Conservation (phyloP, 2,888 invertebrate species). For the Idaea dimidiata region DNA sequence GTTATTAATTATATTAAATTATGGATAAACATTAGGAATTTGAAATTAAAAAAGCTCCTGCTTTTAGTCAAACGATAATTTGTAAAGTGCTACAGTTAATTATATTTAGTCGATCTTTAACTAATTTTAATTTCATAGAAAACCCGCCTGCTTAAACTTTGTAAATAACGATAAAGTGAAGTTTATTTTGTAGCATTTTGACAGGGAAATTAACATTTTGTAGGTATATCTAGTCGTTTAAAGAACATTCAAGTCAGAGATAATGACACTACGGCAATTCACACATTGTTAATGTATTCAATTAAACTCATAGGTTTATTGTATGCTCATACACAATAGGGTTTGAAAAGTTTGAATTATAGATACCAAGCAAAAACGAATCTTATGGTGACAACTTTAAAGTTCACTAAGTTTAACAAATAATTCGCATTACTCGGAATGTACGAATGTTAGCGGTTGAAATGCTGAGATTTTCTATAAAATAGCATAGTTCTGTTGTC, state of each 20-base stretch:
- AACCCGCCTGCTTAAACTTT: conserved; percentile 2
- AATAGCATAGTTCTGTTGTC: conserved; percentile 44
- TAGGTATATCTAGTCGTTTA: conserved; percentile 24
- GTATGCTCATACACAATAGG: conserved; percentile 28
- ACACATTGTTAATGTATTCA: conserved; percentile 53
- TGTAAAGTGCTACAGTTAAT: background rate
- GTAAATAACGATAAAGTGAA: conserved; percentile 10
- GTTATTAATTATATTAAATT: conserved; percentile 55
- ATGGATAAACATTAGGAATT: conserved; percentile 31
- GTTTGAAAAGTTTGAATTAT: conserved; percentile 18
- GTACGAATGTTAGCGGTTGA: conserved; percentile 27
- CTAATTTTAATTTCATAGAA: conserved; percentile 1
- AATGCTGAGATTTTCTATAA: conserved; percentile 26
- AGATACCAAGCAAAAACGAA: conserved; percentile 20
- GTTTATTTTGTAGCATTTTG: conserved; percentile 19
- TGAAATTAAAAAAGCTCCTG: conserved; percentile 38
- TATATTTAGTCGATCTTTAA: background rate
- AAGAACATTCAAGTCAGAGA: conserved; percentile 32
- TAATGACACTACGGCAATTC: conserved; percentile 46
- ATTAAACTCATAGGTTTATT: conserved; percentile 52
- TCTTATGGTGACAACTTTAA: conserved; percentile 25
- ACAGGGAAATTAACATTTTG: conserved; percentile 30
- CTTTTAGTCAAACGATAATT: conserved; percentile 5
- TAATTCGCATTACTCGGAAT: conserved; percentile 31
- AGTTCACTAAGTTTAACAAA: conserved; percentile 20